Conservation (phyloP, 2,888 invertebrate genomes). For the Heliconius ismenius region DNA sequence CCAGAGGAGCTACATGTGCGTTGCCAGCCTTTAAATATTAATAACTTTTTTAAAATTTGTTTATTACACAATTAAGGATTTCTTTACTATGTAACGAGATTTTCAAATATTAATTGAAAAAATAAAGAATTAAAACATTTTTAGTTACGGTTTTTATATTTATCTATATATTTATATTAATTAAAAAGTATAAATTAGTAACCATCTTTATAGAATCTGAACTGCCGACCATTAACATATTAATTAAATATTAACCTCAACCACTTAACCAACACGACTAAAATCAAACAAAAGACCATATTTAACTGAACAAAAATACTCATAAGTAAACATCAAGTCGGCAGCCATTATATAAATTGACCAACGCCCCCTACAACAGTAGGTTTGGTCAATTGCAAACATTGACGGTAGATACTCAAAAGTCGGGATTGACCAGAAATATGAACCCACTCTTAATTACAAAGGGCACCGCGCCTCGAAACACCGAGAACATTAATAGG, state of each 20-base stretch:
- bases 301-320: slow-evolving; percentile 7
- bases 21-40: no score
- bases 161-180: no score
- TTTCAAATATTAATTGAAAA: no score
- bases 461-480: slow-evolving; percentile 42
- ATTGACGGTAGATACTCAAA: slow-evolving; percentile 35
- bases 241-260: neutral
- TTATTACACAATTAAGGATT: no score
- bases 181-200: no score
- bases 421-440: slow-evolving; percentile 39
- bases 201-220: neutral
- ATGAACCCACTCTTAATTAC: slow-evolving; percentile 41
- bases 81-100: no score
- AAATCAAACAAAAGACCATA: neutral
- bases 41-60: no score
- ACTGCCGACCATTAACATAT: neutral
- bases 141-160: no score
- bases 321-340: neutral
- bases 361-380: slow-evolving; percentile 25
- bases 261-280: neutral
- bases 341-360: slow-evolving; percentile 32
- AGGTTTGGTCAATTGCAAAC: slow-evolving; percentile 39
- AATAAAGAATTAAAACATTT: no score
- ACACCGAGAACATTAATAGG: slow-evolving; percentile 36
- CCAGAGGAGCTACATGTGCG: no score